Evolutionary conservation across 2,113 vertebrate genomes (phyloP).

Genomic region (Zingel zingel): DNA sequence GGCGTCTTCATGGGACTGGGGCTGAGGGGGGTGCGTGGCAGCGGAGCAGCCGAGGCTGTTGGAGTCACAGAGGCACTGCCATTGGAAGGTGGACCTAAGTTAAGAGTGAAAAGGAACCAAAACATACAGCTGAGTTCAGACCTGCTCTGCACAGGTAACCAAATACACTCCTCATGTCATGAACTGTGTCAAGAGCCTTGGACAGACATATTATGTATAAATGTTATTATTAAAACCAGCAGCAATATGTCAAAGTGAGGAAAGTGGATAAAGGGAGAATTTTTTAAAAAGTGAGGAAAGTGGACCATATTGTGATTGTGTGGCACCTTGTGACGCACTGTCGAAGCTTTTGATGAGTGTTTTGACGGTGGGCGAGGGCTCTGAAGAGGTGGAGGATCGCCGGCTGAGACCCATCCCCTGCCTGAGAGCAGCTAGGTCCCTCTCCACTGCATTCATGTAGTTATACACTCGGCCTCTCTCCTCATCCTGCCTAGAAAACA

Average conservation of each 20-base stretch:
- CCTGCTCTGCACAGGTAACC: not conserved
- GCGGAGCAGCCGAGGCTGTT: conserved; percentile 83
- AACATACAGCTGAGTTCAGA: not conserved
- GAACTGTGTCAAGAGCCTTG: not conserved
- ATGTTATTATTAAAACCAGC: not conserved
- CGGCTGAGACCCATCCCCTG: conserved; percentile 96
- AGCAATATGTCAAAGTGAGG: not conserved
- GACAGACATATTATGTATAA: too few relatives aligned
- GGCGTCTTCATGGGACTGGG: conserved; percentile 97
- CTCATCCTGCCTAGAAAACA: conserved; percentile 90
- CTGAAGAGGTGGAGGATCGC: conserved; percentile 93
- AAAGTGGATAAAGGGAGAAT: not conserved
- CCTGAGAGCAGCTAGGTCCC: conserved; percentile 92
- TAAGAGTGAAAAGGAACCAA: not conserved
- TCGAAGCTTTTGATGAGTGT: conserved; percentile 98
- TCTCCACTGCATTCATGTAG: conserved; percentile 97
- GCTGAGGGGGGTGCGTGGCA: conserved; percentile 95
- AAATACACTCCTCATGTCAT: not conserved
- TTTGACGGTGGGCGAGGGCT: conserved; percentile 95
- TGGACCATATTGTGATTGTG: not conserved
- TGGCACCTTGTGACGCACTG: conserved; percentile 93
- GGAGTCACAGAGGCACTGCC: conserved; percentile 64
- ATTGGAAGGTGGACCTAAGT: conserved; percentile 71
- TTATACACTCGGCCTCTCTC: conserved; percentile 96
- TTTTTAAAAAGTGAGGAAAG: too few relatives aligned